These are phyloP conservation scores for Bergia puertoricense DNA, from an alignment of 92 coral and sea anemone species.

Conservation along the genomic window DNA sequence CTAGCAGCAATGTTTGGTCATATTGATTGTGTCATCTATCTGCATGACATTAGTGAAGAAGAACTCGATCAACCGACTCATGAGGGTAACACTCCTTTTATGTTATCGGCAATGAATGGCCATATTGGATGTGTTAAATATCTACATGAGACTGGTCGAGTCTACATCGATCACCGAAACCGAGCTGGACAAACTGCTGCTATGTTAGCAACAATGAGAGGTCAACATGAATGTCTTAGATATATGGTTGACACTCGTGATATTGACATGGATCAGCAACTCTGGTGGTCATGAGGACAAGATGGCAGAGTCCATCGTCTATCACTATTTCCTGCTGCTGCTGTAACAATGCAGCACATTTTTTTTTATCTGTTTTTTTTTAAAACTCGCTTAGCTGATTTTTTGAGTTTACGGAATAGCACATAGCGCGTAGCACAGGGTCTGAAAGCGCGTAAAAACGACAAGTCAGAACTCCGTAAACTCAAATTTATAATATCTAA, in stretches of 20 bases:
- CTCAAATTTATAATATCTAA: too few species aligned
- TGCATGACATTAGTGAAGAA: neutral
- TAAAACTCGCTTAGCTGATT: neutral
- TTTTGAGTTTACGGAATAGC: neutral
- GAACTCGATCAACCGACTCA: neutral
- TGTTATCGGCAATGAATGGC: neutral
- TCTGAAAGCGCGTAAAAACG: too few species aligned
- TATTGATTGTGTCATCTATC: neutral
- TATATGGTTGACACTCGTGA: neutral
- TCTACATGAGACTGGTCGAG: neutral
- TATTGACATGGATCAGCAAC: neutral
- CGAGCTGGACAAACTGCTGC: neutral
- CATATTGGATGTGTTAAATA: neutral
- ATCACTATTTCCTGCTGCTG: neutral
- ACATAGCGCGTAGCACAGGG: too few species aligned
- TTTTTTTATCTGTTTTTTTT: neutral
- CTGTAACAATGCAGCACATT: neutral
- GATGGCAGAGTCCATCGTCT: neutral
- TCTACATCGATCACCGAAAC: neutral
- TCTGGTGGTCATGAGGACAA: neutral
- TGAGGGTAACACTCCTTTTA: neutral
- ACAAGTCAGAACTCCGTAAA: too few species aligned
- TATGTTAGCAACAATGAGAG: neutral
- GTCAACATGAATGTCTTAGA: neutral
- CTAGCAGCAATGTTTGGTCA: neutral